Percentiles rank a stretch among this genome's conserved stretches.
Evolutionary conservation across 2,888 invertebrate species (phyloP).

Genomic region (Elysia crispata): DNA sequence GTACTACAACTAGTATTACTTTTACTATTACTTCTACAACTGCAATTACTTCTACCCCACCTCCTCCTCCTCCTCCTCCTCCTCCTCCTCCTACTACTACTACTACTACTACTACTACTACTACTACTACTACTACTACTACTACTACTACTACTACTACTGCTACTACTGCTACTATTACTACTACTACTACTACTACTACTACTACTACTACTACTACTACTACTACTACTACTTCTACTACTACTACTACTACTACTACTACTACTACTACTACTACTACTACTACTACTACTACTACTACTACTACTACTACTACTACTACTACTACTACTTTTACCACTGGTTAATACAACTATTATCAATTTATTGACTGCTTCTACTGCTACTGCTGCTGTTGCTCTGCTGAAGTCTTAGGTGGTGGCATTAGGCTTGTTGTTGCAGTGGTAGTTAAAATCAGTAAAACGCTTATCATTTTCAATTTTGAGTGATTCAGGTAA

Average conservation of each 20-base stretch:
- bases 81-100: no score
- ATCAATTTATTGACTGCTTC: no score
- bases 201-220: constrained; percentile 16
- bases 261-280: constrained; percentile 14
- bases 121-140: constrained; percentile 9
- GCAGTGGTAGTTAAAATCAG: no score
- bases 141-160: constrained; percentile 14
- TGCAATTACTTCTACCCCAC: no score
- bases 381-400: no score
- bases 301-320: not conserved
- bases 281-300: constrained; percentile 1
- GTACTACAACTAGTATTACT: constrained; percentile 23
- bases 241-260: constrained; percentile 12
- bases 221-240: constrained; percentile 10
- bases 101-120: no score
- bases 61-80: no score
- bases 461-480: no score
- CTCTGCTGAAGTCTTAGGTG: no score
- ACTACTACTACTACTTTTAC: not conserved
- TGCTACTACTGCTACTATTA: constrained; percentile 7
- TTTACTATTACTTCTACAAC: no score
- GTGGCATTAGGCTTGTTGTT: no score
- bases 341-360: not conserved
- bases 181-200: not conserved
- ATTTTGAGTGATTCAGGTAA: no score